Percentiles rank a stretch among this genome's conserved stretches.
phyloP scores from a whole-genome alignment of 2,113 vertebrate genomes.

The Salvelinus sp. region DNA sequence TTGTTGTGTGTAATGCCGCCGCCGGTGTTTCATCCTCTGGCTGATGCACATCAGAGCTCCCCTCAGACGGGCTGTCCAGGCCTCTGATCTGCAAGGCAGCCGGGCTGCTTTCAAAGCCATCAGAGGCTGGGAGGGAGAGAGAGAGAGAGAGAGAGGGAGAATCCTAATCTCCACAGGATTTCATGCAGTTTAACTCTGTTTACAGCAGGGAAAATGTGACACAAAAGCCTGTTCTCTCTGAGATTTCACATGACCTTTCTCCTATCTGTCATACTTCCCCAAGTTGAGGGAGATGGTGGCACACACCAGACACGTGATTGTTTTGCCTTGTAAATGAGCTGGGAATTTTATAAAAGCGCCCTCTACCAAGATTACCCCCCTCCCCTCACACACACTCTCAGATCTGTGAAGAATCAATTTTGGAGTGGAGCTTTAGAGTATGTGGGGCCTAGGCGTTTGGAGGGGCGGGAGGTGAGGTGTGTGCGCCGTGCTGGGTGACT shows the following conservation, averaged over 20 bases:
- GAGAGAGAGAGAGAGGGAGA: not conserved
- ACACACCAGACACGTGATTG: constrained; percentile 7
- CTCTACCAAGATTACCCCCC: constrained; percentile 20
- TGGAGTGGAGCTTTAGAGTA: constrained; percentile 23
- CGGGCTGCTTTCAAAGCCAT: constrained; percentile 20
- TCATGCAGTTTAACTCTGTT: constrained; percentile 53
- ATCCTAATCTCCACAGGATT: constrained; percentile 45
- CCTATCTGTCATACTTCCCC: constrained; percentile 19
- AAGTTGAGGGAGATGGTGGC: constrained; percentile 16
- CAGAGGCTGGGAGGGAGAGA: not conserved
- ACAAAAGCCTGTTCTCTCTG: constrained; percentile 27
- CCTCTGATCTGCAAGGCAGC: constrained; percentile 21
- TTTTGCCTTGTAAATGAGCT: constrained; percentile 50
- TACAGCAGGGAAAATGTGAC: constrained; percentile 39
- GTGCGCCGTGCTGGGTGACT: constrained; percentile 23
- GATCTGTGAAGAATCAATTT: constrained; percentile 53
- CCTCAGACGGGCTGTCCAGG: not conserved
- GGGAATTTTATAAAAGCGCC: constrained; percentile 23
- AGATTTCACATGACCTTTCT: constrained; percentile 35
- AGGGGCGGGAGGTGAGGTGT: constrained; percentile 6
- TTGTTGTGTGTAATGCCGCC: not conserved
- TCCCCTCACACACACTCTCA: constrained; percentile 2
- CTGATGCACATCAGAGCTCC: not conserved
- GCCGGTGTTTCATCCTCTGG: constrained; percentile 9
- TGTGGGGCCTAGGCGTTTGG: constrained; percentile 18